Evolutionary conservation across 2,888 invertebrate genomes (phyloP).

Genomic region (Leptarthrus brevirostris): DNA sequence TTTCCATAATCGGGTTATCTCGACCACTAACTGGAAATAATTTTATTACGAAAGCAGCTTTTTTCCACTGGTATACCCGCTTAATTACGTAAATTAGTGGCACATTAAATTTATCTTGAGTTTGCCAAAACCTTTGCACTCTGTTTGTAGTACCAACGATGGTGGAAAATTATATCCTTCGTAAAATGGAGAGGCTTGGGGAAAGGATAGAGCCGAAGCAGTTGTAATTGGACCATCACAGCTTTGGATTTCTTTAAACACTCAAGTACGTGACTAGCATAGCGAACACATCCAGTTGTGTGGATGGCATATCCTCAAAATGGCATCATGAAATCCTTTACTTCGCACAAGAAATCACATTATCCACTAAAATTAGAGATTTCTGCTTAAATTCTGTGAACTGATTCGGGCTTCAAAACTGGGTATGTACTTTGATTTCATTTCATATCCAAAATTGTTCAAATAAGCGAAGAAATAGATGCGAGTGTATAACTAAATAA

Average conservation of each 20-base stretch:
- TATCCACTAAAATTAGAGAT: slow-evolving; percentile 5
- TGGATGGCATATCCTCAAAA: slow-evolving; percentile 29
- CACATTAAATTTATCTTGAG: slow-evolving; percentile 45
- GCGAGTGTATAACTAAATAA: no score
- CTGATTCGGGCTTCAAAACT: slow-evolving; percentile 19
- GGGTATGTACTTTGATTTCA: slow-evolving; percentile 2
- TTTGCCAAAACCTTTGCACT: slow-evolving; percentile 37
- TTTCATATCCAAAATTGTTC: slow-evolving; percentile 35
- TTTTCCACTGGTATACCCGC: slow-evolving; percentile 37
- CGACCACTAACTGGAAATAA: slow-evolving; percentile 40
- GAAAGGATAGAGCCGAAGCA: neutral
- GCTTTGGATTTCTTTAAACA: slow-evolving; percentile 45
- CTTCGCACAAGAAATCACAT: slow-evolving; percentile 21
- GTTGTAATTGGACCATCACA: slow-evolving; percentile 43
- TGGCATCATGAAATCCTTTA: slow-evolving; percentile 18
- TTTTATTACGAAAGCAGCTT: slow-evolving; percentile 46
- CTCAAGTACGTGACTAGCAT: slow-evolving; percentile 39
- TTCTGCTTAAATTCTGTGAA: neutral
- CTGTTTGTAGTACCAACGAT: neutral
- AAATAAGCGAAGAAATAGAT: slow-evolving; percentile 2
- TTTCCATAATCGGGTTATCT: slow-evolving; percentile 44
- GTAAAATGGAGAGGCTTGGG: no score
- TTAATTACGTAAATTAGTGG: slow-evolving; percentile 47
- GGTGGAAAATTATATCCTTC: neutral
- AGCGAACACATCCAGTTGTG: slow-evolving; percentile 22